phyloP scores from a whole-genome alignment of 64 coral and sea anemone species.

The Montipora capricornis region DNA sequence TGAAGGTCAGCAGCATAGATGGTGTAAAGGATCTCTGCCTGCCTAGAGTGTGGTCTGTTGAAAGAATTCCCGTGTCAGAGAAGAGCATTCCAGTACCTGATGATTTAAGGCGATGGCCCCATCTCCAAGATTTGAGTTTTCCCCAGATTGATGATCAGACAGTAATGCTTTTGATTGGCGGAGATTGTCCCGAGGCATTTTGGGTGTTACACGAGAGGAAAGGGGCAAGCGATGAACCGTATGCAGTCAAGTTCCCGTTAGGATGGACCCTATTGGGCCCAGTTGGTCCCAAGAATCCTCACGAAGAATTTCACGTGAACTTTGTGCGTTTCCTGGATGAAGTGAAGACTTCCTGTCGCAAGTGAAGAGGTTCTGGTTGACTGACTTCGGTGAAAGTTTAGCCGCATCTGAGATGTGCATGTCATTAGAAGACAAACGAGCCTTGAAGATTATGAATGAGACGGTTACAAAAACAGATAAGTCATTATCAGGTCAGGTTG shows the following conservation, averaged over 20 bases:
- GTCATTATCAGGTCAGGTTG: slow-evolving; percentile 22
- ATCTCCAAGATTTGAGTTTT: too few relatives aligned
- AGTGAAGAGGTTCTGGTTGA: not conserved
- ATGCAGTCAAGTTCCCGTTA: not conserved
- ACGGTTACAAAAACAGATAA: not conserved
- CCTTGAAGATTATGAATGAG: not conserved
- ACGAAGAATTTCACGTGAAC: too few relatives aligned
- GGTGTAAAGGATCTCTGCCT: too few relatives aligned
- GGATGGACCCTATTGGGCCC: not conserved
- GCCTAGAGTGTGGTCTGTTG: too few relatives aligned
- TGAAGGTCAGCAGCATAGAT: too few relatives aligned
- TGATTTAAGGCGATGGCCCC: too few relatives aligned
- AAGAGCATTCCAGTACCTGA: too few relatives aligned
- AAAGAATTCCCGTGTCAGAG: too few relatives aligned
- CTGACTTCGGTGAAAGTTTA: slow-evolving; percentile 21
- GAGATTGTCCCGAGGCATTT: not conserved
- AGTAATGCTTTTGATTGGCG: not conserved
- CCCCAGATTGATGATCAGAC: too few relatives aligned
- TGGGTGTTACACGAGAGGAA: too few relatives aligned
- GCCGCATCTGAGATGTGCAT: not conserved
- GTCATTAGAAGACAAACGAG: slow-evolving; percentile 8
- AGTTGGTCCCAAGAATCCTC: not conserved
- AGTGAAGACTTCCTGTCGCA: not conserved
- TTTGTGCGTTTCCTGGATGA: too few relatives aligned
- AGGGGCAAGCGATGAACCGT: too few relatives aligned